Evolutionary conservation across 2,888 invertebrate species (phyloP).

Genomic region (Stenodera caucasica): DNA sequence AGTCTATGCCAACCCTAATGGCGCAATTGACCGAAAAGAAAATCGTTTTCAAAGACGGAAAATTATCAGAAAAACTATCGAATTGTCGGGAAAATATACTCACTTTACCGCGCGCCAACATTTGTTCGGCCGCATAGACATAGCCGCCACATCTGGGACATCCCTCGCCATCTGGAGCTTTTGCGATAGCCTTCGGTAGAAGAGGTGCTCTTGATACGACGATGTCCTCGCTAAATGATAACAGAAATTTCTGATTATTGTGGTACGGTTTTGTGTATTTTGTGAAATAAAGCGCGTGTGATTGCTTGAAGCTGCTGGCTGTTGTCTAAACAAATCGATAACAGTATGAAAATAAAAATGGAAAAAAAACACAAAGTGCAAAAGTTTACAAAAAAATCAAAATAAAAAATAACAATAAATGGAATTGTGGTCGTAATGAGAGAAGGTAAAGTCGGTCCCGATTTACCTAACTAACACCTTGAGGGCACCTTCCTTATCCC

Average conservation of each 20-base stretch:
- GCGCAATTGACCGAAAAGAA: conserved; percentile 9
- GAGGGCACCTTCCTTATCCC: conserved; percentile 80
- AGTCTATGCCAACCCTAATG: conserved; percentile 81
- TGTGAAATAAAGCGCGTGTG: conserved; percentile 28
- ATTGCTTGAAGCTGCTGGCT: conserved; percentile 41
- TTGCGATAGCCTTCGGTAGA: conserved; percentile 68
- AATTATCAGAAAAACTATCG: too few relatives aligned
- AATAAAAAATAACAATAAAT: conserved; percentile 21
- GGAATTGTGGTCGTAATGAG: conserved; percentile 48
- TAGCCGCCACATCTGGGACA: conserved; percentile 88
- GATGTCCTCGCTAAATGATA: conserved; percentile 40
- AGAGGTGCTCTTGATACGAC: conserved; percentile 47
- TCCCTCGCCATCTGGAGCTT: conserved; percentile 82
- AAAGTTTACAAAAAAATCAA: conserved; percentile 24
- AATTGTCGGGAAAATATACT: conserved; percentile 52
- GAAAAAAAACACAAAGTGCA: conserved; percentile 11
- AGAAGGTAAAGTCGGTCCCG: conserved; percentile 55
- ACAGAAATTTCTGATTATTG: neutral
- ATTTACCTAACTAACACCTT: conserved; percentile 34
- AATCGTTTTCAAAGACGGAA: neutral
- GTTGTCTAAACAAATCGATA: conserved; percentile 30
- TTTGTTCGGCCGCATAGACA: conserved; percentile 90
- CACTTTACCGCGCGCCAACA: conserved; percentile 88
- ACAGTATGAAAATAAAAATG: conserved; percentile 18
- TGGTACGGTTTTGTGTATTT: neutral